Base-by-base conservation (phyloP, 2,797 vertebrate species). In the Paguma larvata region DNA sequence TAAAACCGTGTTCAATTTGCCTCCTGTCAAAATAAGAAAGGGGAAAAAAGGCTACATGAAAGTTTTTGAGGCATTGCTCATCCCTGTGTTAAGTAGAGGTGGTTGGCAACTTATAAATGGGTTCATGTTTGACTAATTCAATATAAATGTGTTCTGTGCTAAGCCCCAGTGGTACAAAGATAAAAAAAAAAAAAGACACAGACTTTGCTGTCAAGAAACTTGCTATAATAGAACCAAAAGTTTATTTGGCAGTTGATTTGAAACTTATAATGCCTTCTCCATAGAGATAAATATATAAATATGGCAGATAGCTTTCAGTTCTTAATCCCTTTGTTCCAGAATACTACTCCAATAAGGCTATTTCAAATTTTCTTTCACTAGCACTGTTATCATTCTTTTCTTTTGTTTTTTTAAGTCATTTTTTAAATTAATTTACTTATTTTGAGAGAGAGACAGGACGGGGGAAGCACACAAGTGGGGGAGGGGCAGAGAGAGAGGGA, bases 1-100 rank as follows among this genome's bases (percentile, higher is more conserved):
- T 63, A 94, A 89, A 89, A 89, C 44, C 46, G 25, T 56, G 46
- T 94, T 96, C 68, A 87, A 16, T 68, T 77, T 91, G 41, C 15
- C 10, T 91, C 56, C n/a, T 23, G 32, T 83, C 27, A 91, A 88
- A 96, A 91, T 83, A 95, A 85, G 59, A 59, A 59, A 87, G 18
- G 18, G 16, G 19, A 2, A 25, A 12, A 78, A 65, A 46, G 18
- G 1, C 3, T 44, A 0, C 25, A 68, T 56, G 56, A 84, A 89
- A 93, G 91, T 91, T 68, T 91, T 89, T 70, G 48, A 70, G 21
- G 12, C 23, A 70, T 89, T 77, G 41, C 13, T 46, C 85, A 70
- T 41, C 59, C 19, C 25, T 65, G 5, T 92, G 21, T 73, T 96
- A 77, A 70, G 15, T 18, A 95, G 59, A 83, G 6, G 21, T 19